These are phyloP conservation scores for Thunnus maccoyii DNA, from an alignment of 2,113 vertebrate species.

Conservation along the genomic window DNA sequence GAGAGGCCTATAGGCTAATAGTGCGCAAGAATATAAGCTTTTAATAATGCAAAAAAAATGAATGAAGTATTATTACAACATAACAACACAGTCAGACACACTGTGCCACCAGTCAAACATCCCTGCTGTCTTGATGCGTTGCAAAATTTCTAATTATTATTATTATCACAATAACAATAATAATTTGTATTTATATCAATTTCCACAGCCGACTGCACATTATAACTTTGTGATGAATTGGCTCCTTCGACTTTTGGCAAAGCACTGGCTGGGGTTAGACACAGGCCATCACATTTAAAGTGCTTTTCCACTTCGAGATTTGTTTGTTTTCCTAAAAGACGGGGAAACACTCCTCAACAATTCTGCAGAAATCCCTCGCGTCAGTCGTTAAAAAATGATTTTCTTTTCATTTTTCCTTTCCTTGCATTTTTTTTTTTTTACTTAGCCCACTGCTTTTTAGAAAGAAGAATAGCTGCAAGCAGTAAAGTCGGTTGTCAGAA, in stretches of 20 bases:
- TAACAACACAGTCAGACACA: no score
- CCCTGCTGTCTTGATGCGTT: no score
- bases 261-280: slow-evolving; percentile 45
- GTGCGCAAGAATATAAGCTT: no score
- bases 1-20: not conserved
- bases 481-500: slow-evolving; percentile 73
- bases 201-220: not conserved
- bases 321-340: slow-evolving; percentile 80
- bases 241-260: slow-evolving; percentile 38
- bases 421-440: slow-evolving; percentile 62
- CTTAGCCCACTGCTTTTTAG: slow-evolving; percentile 72
- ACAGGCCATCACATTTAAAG: slow-evolving; percentile 71
- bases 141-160: not conserved
- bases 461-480: slow-evolving; percentile 83
- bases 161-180: not conserved
- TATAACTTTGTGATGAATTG: slow-evolving; percentile 39
- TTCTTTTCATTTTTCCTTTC: slow-evolving; percentile 80
- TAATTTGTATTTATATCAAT: not conserved
- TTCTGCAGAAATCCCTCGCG: slow-evolving; percentile 74
- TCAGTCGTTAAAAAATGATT: slow-evolving; percentile 78
- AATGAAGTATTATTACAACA: no score
- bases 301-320: slow-evolving; percentile 67
- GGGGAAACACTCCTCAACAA: slow-evolving; percentile 66
- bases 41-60: no score
- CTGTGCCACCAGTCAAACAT: no score